Evolutionary conservation across 2,113 vertebrate genomes (phyloP), one percentile per base, ranked within the genome.

Genomic region (Tiliqua scincoides): DNA sequence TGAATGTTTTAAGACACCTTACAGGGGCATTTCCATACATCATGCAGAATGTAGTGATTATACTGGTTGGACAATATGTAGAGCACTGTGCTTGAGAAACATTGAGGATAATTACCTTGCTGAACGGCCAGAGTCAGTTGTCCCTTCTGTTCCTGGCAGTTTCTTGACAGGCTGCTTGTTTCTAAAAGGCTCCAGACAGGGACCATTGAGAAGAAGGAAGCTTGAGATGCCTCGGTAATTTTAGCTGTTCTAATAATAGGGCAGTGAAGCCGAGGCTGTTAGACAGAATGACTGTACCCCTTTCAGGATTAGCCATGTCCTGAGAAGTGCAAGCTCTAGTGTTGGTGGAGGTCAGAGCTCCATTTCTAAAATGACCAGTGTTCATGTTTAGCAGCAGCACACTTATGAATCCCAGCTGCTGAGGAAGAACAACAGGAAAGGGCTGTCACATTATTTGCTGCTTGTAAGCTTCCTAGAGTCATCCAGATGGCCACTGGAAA

Each of bases 271-370:
- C 52, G 65, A 43, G 23, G 17, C 3, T 54, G 6, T 35, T 54
- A 54, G 25, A 20, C 32, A 76, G 21, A 73, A 48, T 35, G 82
- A 27, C 48, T n/a, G 78, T 2, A 70, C 68, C 40, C 71, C 82
- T 76, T 70, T 70, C 79, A 86, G 85, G 85, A 86, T 62, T 35
- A 68, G 63, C 54, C 77, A 1, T 70, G 52, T 76, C 48, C 40
- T 59, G 37, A 73, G 72, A 89, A 81, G 83, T 30, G 20, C 2
- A 78, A 37, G 1, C 73, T n/a, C 48, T 81, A 23, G n/a, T 82
- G 43, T 30, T 48, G 79, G n/a, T 48, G 79, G 37, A 67, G 62
- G 21, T 48, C 25, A 67, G 61, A 25, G 1, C n/a, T 25, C 54
- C 18, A 35, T 57, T 71, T 82, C n/a, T 57, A 57, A 82, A 79